Conservation (phyloP, 2,113 vertebrate species). For the Tringa solitaria region DNA sequence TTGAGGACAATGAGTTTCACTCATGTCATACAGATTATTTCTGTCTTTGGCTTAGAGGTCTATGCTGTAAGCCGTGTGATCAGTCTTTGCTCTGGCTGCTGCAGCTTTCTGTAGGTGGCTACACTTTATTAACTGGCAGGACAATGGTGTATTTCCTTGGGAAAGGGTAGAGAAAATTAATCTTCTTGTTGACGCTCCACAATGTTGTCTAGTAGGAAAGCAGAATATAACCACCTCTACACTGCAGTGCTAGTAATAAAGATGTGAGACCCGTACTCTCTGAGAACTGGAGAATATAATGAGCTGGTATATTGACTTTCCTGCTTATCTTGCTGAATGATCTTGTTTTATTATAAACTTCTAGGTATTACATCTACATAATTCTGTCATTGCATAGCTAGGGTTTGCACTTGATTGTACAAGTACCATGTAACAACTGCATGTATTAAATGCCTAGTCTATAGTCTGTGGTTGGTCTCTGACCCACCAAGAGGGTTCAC, state of each 20-base stretch:
- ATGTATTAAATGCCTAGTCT: background rate
- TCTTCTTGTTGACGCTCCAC: background rate
- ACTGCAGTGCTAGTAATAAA: background rate
- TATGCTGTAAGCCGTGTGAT: background rate
- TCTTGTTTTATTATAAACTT: background rate
- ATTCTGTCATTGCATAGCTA: background rate
- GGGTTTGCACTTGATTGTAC: background rate
- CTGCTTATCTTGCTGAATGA: background rate
- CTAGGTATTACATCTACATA: background rate
- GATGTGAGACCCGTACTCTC: background rate
- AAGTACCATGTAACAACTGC: background rate
- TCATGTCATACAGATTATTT: background rate
- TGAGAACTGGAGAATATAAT: background rate
- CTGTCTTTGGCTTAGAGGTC: background rate
- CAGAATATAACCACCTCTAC: background rate
- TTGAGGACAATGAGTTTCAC: rapidly evolving
- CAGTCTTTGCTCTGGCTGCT: background rate
- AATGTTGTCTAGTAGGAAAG: background rate
- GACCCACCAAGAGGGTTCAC: background rate
- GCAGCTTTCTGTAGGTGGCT: background rate
- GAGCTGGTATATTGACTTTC: background rate
- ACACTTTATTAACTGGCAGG: background rate
- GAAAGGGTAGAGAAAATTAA: background rate
- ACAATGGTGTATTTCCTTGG: background rate
- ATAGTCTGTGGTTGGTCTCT: background rate